Evolutionary conservation across 2,888 invertebrate genomes (phyloP), one percentile per base, ranked within the genome.

Genomic region (Phanerotoma sp.): DNA sequence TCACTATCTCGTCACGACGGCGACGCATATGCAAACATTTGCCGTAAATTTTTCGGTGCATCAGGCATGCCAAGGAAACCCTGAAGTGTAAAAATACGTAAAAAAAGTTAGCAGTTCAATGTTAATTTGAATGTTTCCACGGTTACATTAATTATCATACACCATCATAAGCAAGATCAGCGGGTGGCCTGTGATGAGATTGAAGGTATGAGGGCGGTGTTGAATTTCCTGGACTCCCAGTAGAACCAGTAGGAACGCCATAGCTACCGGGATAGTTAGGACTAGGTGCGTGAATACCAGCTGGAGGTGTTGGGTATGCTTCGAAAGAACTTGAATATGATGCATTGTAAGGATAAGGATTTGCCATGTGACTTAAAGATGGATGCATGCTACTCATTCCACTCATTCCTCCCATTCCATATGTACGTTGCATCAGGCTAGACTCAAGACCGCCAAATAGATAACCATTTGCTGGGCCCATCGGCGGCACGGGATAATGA

Each of bases 251-350:
- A 41, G n/a, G n/a, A n/a, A 67, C 65, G 21, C 69, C 66, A 40
- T 70, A 62, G 62, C 75, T 74, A 44, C 73, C 70, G 25, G 86
- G 85, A 75, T 87, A 88, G 71, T 86, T 86, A 32, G 87, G 85
- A 71, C 85, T 84, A 45, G 87, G 86, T 73, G 87, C 82, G 72
- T 86, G 86, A 62, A 86, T 78, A 20, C 73, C 70, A 56, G 83
- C 81, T 40, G 84, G 82, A 38, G 83, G 75, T 35, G 80, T 74
- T 15, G 80, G 75, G 74, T 79, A 79, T 51, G 77, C 69, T 57
- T 77, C 77, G 63, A 76, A 76, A 51, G 75, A 75, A 69, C 75
- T 75, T 57, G 75, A 66, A 52, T 77, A 76, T 37, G 74, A 68
- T 48, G 71, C 68, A 58, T 74, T 77, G 65, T 77, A 76, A 9